These are phyloP conservation scores for Ptilonorhynchus violaceus DNA, from an alignment of 2,113 vertebrate species.

Conservation along the genomic window DNA sequence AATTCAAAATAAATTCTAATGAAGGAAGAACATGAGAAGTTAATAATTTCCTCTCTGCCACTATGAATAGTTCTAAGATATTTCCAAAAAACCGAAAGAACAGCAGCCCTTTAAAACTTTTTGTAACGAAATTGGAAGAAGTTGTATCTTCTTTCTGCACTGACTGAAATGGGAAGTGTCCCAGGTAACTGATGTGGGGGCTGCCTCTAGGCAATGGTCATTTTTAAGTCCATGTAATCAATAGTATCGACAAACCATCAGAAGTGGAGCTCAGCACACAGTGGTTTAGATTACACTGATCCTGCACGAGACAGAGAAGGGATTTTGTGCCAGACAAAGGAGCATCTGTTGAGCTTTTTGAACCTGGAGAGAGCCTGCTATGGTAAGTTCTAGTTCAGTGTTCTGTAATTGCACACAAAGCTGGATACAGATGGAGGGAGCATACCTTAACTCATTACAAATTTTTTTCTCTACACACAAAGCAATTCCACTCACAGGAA, in stretches of 20 bases:
- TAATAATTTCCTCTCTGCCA: background rate
- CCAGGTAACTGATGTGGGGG: background rate
- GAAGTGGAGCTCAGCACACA: background rate
- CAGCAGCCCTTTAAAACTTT: background rate
- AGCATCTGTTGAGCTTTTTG: background rate
- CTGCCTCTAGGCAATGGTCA: background rate
- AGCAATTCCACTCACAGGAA: background rate
- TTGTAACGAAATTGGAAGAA: background rate
- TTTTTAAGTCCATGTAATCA: background rate
- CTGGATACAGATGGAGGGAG: background rate
- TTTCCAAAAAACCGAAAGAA: background rate
- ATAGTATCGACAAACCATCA: background rate
- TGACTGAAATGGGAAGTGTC: background rate
- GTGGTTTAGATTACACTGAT: background rate
- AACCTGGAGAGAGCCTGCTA: background rate
- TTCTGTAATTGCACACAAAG: background rate
- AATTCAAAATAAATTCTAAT: background rate
- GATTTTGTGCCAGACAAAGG: background rate
- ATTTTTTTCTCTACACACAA: background rate
- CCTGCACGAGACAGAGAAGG: background rate
- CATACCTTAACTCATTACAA: background rate
- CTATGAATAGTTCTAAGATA: background rate
- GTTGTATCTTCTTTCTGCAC: background rate
- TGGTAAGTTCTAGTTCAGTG: background rate
- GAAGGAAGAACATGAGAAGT: background rate